Evolutionary conservation across 2,113 vertebrate genomes (phyloP).

Genomic region (western clawed frog (Xenopus tropicalis)): UCB_Xtro_10.0 CM004444.2:147154001-147154500

Average conservation of each 20-base stretch:
- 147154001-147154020: no score
- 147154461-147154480: background rate
- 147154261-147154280: slow-evolving; percentile 40
- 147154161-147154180: no score
- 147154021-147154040: no score
- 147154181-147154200: no score
- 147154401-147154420: background rate
- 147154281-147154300: slow-evolving; percentile 23
- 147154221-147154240: slow-evolving; percentile 32
- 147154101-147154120: no score
- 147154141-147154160: no score
- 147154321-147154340: slow-evolving; percentile 70
- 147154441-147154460: no score
- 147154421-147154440: background rate
- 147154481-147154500: slow-evolving; percentile 41
- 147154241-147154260: slow-evolving; percentile 5
- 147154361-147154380: background rate
- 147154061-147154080: no score
- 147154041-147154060: no score
- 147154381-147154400: slow-evolving; percentile 22
- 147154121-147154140: no score
- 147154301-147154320: slow-evolving; percentile 55
- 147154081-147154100: no score
- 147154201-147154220: slow-evolving; percentile 50
- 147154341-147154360: slow-evolving; percentile 27